Evolutionary conservation across 2,113 vertebrate species (phyloP).

Genomic region (Pelecanoides urinatrix): DNA sequence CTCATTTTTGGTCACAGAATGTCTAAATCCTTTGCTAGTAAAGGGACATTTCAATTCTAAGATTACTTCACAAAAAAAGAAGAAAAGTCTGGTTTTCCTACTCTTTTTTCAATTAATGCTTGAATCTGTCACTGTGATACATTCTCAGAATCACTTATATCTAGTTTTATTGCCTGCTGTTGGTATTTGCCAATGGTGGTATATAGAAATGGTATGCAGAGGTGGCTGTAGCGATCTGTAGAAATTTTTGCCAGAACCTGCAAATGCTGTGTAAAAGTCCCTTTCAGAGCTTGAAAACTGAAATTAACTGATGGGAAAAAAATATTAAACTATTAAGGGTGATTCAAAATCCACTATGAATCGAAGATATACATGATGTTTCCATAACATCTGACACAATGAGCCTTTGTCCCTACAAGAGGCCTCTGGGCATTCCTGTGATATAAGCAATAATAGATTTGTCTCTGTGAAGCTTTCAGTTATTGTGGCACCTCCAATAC

Average conservation of each 20-base stretch:
- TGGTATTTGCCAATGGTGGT: neutral
- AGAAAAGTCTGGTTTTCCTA: neutral
- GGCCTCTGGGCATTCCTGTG: constrained; percentile 20
- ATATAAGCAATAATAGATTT: constrained; percentile 39
- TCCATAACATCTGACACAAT: constrained; percentile 46
- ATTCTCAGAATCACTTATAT: neutral
- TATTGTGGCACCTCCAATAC: constrained; percentile 6
- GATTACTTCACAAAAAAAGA: neutral
- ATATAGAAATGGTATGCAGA: neutral
- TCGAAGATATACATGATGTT: constrained; percentile 32
- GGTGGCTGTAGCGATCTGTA: neutral
- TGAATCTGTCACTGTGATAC: neutral
- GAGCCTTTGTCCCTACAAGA: constrained; percentile 39
- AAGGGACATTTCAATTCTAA: neutral
- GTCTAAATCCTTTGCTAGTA: neutral
- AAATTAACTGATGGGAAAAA: constrained; percentile 37
- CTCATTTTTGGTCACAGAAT: neutral
- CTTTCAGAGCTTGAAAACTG: constrained; percentile 34
- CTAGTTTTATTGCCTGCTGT: neutral
- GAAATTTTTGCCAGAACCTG: constrained; percentile 4
- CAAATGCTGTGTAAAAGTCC: constrained; percentile 2
- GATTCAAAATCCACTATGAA: constrained; percentile 38
- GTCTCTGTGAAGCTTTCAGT: constrained; percentile 7
- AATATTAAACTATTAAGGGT: constrained; percentile 16
- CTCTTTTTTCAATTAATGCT: neutral